Evolutionary conservation across 2,797 vertebrate species (phyloP).

Genomic region (Onychomys leucogaster): DNA sequence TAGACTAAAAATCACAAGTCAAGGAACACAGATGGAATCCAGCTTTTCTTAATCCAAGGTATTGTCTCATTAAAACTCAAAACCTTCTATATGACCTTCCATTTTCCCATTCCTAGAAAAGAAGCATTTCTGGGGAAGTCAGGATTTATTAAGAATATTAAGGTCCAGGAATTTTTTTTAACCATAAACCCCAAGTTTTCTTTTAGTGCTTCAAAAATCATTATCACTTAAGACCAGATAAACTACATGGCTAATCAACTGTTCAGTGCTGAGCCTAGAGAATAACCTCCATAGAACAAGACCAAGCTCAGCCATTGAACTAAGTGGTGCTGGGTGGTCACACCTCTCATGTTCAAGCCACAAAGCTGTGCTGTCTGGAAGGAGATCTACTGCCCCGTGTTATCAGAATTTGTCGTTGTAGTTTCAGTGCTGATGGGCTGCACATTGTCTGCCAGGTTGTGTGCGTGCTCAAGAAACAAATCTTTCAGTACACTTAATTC

Average conservation of each 20-base stretch:
- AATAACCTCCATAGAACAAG: conserved; percentile 71
- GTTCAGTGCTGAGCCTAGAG: conserved; percentile 85
- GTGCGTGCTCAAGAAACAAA: conserved; percentile 98
- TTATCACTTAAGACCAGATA: conserved; percentile 80
- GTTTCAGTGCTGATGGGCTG: conserved; percentile 89
- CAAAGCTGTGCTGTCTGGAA: not conserved
- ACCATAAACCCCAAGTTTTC: conserved; percentile 52
- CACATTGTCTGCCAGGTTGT: conserved; percentile 96
- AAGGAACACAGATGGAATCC: conserved; percentile 32
- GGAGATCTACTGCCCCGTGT: conserved; percentile 81
- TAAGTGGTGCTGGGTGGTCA: conserved; percentile 20
- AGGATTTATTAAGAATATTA: conserved; percentile 72
- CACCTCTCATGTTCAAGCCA: conserved; percentile 62
- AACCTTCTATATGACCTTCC: conserved; percentile 32
- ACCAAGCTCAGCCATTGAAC: conserved; percentile 43
- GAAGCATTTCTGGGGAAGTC: conserved; percentile 73
- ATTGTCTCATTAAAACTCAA: conserved; percentile 59
- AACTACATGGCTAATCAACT: conserved; percentile 78
- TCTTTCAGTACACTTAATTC: conserved; percentile 98
- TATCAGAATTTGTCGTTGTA: conserved; percentile 86
- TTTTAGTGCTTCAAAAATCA: conserved; percentile 70
- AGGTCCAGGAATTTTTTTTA: conserved; percentile 46
- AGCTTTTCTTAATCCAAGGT: conserved; percentile 59
- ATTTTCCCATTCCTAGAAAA: conserved; percentile 63
- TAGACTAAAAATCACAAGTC: conserved; percentile 59